Evolutionary conservation across 2,797 vertebrate species (phyloP).

Genomic region (Cossypha niveicapilla): DNA sequence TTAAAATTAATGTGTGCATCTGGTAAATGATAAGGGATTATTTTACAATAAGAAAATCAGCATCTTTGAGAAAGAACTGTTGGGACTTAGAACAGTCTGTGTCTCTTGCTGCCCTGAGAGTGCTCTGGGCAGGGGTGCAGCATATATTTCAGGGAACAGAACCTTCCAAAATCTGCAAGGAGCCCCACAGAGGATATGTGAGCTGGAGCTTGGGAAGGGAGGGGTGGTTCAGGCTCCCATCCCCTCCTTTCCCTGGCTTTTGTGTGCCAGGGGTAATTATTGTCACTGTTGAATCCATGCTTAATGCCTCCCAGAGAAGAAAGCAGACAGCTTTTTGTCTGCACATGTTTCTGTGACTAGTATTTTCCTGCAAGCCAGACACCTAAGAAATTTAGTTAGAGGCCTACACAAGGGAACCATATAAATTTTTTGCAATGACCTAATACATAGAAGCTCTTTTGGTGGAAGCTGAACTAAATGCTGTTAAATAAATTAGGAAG

Average conservation of each 20-base stretch:
- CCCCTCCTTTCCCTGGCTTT: background rate
- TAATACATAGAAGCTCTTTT: background rate
- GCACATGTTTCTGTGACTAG: background rate
- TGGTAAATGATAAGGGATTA: background rate
- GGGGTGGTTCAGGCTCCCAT: background rate
- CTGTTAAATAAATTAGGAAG: background rate
- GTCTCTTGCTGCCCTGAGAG: background rate
- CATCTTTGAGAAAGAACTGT: background rate
- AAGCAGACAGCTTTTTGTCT: background rate
- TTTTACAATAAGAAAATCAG: background rate
- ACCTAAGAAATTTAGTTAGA: slow-evolving; percentile 3
- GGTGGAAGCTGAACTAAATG: background rate
- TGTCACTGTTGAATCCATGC: background rate
- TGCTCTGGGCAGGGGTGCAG: accelerated
- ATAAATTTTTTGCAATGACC: background rate
- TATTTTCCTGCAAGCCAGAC: background rate
- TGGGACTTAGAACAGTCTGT: background rate
- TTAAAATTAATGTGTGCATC: background rate
- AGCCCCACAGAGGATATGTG: background rate
- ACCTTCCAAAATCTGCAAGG: background rate
- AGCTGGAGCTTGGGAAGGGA: background rate
- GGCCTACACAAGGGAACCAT: background rate
- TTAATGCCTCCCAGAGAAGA: background rate
- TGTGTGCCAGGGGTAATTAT: background rate
- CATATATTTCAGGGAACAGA: background rate